Percentiles rank a stretch among this genome's conserved stretches.
Evolutionary conservation across 2,113 vertebrate genomes (phyloP).

Genomic region (Vanacampus margaritifer): DNA sequence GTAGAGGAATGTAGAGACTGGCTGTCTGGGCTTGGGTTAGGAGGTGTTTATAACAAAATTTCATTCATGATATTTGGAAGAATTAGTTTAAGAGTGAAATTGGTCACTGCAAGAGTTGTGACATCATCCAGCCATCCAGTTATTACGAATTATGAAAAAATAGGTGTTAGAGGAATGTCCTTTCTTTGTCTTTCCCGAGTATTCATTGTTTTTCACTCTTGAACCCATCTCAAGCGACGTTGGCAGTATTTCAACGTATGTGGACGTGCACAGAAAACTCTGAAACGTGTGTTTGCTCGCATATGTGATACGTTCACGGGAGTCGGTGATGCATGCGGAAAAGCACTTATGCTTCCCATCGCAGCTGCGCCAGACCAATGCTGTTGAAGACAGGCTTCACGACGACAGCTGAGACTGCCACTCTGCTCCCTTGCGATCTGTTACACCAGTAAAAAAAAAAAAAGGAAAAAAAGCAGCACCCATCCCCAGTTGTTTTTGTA

Average conservation of each 20-base stretch:
- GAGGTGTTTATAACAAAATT: slow-evolving; percentile 45
- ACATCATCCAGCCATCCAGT: no score
- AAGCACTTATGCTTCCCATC: slow-evolving; percentile 52
- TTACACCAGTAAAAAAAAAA: slow-evolving; percentile 56
- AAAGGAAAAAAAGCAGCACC: neutral
- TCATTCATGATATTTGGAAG: no score
- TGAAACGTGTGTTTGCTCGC: slow-evolving; percentile 24
- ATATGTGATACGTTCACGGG: slow-evolving; percentile 31
- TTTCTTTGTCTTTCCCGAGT: slow-evolving; percentile 24
- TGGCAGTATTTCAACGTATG: neutral
- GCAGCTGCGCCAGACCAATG: slow-evolving; percentile 50
- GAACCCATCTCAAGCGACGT: slow-evolving; percentile 15
- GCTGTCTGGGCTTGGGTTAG: slow-evolving; percentile 27
- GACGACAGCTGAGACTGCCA: slow-evolving; percentile 64
- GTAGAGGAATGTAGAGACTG: neutral
- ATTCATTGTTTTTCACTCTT: neutral
- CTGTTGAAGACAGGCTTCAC: slow-evolving; percentile 40
- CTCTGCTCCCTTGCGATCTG: slow-evolving; percentile 45
- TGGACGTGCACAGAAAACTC: neutral
- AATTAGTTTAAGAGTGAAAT: no score
- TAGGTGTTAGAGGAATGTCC: neutral
- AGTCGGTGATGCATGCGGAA: slow-evolving; percentile 27
- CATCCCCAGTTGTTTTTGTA: slow-evolving; percentile 21
- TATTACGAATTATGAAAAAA: no score
- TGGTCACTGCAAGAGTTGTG: no score